A percentile compares a stretch with the other conserved stretches of the same genome.
These are phyloP conservation scores for Ceyx erithaca DNA, from an alignment of 2,797 vertebrate genomes.

Conservation along the genomic window DNA sequence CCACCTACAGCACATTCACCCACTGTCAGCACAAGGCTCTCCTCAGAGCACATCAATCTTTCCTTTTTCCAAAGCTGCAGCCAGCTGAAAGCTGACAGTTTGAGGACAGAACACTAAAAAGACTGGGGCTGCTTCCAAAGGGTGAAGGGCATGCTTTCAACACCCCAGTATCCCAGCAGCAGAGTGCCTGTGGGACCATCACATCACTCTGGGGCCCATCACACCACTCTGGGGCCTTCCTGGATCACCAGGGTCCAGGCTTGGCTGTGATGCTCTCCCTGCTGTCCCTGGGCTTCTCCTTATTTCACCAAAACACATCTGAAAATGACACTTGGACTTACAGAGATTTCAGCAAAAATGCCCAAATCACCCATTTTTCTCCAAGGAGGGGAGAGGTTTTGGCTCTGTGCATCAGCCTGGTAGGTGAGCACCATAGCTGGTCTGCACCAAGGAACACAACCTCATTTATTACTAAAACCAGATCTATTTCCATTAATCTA, in stretches of 20 bases:
- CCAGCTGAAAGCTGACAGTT: slow-evolving; percentile 63
- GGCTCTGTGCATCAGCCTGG: background rate
- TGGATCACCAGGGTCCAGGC: fast-evolving
- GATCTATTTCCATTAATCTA: slow-evolving; percentile 29
- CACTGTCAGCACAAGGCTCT: background rate
- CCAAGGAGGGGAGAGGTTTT: background rate
- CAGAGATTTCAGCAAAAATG: background rate
- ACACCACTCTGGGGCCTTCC: background rate
- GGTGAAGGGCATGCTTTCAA: background rate
- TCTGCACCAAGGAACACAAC: background rate
- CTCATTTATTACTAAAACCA: background rate
- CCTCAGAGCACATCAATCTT: slow-evolving; percentile 45
- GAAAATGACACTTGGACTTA: background rate
- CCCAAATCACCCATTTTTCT: background rate
- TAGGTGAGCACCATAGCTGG: background rate
- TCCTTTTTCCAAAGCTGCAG: slow-evolving; percentile 41
- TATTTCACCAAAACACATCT: background rate
- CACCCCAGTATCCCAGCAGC: fast-evolving
- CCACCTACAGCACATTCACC: background rate
- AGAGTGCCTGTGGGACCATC: background rate
- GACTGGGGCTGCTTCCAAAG: slow-evolving; percentile 23
- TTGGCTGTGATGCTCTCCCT: background rate
- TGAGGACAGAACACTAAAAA: slow-evolving; percentile 55
- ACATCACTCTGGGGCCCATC: background rate
- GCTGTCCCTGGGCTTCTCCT: background rate